A percentile compares a stretch with the other conserved stretches of the same genome.
Evolutionary conservation across 2,888 invertebrate genomes (phyloP).

Genomic region (Cataglyphis altisquamis): DNA sequence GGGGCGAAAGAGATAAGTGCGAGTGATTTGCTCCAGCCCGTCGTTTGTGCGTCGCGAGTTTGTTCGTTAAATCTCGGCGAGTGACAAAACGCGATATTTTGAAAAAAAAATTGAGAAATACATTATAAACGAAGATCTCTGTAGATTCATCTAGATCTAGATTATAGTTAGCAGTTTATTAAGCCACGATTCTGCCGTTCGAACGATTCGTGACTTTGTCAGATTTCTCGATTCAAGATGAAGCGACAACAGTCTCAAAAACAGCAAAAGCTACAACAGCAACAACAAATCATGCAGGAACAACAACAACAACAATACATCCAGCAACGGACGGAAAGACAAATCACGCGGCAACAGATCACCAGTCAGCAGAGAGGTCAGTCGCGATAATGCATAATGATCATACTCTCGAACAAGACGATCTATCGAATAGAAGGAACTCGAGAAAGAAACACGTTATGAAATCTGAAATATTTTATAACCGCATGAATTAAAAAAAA

Average conservation of each 20-base stretch:
- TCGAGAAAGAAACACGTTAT: neutral
- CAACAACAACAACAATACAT: conserved; percentile 86
- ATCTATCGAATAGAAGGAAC: neutral
- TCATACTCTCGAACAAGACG: neutral
- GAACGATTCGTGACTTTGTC: conserved; percentile 59
- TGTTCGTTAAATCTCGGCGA: conserved; percentile 32
- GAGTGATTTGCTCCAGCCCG: conserved; percentile 46
- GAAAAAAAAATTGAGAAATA: neutral
- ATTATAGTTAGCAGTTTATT: conserved; percentile 22
- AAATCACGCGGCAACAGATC: conserved; percentile 91
- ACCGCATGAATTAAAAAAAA: neutral
- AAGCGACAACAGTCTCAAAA: conserved; percentile 90
- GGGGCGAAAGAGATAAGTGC: conserved; percentile 62
- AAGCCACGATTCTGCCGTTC: neutral
- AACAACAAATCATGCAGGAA: conserved; percentile 87
- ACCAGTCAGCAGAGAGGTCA: conserved; percentile 92
- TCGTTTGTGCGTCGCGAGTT: conserved; percentile 58
- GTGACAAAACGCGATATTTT: conserved; percentile 24
- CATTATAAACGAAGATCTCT: conserved; percentile 16
- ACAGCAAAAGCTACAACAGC: conserved; percentile 86
- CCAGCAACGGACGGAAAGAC: conserved; percentile 92
- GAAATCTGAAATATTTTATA: neutral
- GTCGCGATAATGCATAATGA: conserved; percentile 78
- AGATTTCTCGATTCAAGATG: conserved; percentile 88
- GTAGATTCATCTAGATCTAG: neutral